Conservation (phyloP, 2,888 invertebrate species). For the Nipponacmea schrenckii region DNA sequence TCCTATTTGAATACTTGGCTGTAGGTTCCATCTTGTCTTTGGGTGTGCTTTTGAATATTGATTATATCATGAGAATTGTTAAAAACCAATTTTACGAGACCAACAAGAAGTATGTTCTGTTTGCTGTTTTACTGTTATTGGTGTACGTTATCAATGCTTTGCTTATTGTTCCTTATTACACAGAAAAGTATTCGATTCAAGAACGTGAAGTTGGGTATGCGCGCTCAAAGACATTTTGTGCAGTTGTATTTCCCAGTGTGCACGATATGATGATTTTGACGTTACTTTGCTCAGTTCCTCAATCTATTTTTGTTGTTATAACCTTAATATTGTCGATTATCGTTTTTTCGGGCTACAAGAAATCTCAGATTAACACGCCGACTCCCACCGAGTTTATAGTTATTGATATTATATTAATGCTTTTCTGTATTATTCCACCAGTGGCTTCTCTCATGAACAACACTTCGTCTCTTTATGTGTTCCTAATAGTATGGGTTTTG, state of each 20-base stretch:
- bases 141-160: not conserved
- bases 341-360: not conserved
- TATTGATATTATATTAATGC: not conserved
- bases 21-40: not conserved
- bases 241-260: not conserved
- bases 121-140: not conserved
- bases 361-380: not conserved
- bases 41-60: not conserved
- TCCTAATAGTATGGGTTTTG: not conserved
- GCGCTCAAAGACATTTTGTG: not conserved
- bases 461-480: not conserved
- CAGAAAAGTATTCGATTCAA: not conserved
- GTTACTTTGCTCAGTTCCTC: not conserved
- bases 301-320: not conserved
- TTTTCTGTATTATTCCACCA: not conserved
- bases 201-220: not conserved
- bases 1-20: not conserved
- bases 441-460: not conserved
- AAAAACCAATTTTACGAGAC: not conserved
- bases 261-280: no score
- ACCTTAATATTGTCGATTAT: not conserved
- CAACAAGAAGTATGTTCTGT: not conserved
- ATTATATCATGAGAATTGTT: constrained; percentile 2
- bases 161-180: not conserved
- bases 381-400: not conserved